Conservation (phyloP, 2,113 vertebrate genomes). For the Oreocharis arfaki region DNA sequence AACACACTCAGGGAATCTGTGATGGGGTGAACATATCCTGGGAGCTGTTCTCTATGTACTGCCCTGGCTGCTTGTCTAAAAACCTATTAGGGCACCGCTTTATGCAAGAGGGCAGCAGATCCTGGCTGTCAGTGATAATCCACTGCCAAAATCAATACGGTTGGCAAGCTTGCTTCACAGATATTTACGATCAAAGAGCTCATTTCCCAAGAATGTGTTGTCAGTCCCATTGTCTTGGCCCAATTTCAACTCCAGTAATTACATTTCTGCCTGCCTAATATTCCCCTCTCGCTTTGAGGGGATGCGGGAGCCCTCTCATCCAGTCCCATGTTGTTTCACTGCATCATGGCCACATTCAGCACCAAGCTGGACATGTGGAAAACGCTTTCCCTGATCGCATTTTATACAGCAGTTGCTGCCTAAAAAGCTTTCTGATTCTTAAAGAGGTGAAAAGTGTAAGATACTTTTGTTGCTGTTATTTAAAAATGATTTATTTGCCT, state of each 20-base stretch:
- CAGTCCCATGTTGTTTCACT: accelerated
- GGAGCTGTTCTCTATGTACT: neutral
- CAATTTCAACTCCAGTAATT: constrained; percentile 9
- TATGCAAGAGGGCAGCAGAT: constrained; percentile 4
- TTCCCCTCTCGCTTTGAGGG: neutral
- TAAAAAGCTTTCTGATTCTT: neutral
- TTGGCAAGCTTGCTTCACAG: constrained; percentile 21
- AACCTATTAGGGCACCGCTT: neutral
- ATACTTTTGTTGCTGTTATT: neutral
- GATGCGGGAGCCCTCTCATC: neutral
- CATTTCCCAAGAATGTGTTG: constrained; percentile 19
- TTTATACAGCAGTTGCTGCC: neutral
- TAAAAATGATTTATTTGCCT: neutral
- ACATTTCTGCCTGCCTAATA: neutral
- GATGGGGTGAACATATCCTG: neutral
- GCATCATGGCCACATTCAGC: neutral
- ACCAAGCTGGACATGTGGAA: neutral
- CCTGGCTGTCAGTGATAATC: constrained; percentile 4
- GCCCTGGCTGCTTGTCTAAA: neutral
- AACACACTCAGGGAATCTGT: neutral
- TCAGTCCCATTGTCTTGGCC: neutral
- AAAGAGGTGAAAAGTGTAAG: neutral
- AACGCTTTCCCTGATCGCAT: neutral
- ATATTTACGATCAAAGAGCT: constrained; percentile 26
- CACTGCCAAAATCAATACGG: constrained; percentile 44